Evolutionary conservation across 2,113 vertebrate species (phyloP).

Genomic region (Eubucco bourcierii): DNA sequence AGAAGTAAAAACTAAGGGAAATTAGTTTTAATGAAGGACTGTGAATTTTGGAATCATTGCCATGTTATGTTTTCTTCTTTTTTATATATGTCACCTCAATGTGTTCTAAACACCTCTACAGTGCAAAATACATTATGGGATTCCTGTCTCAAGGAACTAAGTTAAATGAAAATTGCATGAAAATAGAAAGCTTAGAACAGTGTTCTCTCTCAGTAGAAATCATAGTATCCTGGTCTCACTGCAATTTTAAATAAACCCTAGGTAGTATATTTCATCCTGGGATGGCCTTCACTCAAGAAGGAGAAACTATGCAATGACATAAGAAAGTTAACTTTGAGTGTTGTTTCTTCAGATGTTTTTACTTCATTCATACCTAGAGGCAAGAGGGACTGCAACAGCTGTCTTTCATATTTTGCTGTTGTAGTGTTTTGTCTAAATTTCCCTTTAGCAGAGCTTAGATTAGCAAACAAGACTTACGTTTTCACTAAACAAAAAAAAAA

Average conservation of each 20-base stretch:
- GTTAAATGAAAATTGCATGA: background rate
- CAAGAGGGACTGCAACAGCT: conserved; percentile 2
- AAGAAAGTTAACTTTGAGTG: background rate
- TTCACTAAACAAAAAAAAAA: background rate
- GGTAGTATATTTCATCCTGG: background rate
- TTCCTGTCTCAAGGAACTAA: background rate
- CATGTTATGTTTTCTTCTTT: background rate
- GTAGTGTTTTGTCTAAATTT: background rate
- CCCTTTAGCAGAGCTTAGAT: conserved; percentile 5
- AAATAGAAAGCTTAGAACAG: background rate
- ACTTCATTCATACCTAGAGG: background rate
- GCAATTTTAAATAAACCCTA: background rate
- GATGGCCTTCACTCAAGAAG: background rate
- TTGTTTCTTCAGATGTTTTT: background rate
- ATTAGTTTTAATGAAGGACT: background rate
- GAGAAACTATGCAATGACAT: background rate
- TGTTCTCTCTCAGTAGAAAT: background rate
- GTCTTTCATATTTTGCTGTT: background rate
- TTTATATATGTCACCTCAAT: background rate
- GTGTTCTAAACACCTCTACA: background rate
- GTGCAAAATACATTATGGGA: background rate
- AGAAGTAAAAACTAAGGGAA: background rate
- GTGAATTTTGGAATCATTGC: background rate
- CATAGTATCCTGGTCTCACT: background rate
- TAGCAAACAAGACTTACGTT: background rate